A percentile compares a stretch with the other conserved stretches of the same genome.
These are phyloP conservation scores for Aplysina aerophoba DNA, from an alignment of 37 sponge, comb jelly and placozoan genomes.

Conservation along the genomic window DNA sequence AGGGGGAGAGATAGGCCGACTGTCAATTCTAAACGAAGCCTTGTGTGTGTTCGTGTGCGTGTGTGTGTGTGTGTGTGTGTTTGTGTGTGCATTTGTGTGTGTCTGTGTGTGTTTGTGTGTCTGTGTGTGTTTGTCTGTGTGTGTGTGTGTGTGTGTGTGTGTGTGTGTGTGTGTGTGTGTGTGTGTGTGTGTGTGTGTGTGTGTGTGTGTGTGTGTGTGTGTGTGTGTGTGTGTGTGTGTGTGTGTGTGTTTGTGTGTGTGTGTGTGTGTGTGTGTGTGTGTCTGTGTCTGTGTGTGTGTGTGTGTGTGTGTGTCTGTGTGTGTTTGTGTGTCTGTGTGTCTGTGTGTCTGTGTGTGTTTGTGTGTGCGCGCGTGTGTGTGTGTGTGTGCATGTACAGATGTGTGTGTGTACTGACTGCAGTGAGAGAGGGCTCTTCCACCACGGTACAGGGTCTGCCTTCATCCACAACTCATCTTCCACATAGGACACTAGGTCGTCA, in stretches of 20 bases:
- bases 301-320: background rate
- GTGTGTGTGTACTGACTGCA: conserved; percentile 38
- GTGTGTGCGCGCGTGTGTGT: background rate
- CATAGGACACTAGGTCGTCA: conserved; percentile 24
- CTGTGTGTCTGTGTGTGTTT: background rate
- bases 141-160: background rate
- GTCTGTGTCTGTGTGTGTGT: background rate
- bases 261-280: background rate
- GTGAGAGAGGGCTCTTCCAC: conserved; percentile 58
- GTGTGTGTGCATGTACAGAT: background rate
- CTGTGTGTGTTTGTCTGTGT: background rate
- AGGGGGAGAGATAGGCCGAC: background rate
- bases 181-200: too few species aligned
- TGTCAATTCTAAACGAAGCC: too few species aligned
- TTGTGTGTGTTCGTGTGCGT: too few species aligned
- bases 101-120: background rate
- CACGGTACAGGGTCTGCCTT: conserved; percentile 45
- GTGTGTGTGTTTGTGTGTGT: too few species aligned
- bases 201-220: too few species aligned
- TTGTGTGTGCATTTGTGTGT: too few species aligned
- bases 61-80: too few species aligned
- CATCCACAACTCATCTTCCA: conserved; percentile 45
- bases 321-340: background rate
- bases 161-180: background rate
- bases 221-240: background rate